Conservation (phyloP, 2,113 vertebrate species). For the Euleptes europaea region DNA sequence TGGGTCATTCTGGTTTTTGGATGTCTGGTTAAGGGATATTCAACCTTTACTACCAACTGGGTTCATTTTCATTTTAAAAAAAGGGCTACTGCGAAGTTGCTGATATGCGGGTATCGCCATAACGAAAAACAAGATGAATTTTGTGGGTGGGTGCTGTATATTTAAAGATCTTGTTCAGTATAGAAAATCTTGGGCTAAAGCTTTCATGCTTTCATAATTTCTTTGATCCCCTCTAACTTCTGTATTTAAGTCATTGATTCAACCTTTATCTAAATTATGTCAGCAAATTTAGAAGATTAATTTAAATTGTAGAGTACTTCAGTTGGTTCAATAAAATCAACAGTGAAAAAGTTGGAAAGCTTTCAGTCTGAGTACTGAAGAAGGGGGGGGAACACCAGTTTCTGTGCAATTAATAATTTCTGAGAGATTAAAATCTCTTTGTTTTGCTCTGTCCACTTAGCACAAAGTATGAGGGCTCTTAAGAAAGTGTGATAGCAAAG, state of each 20-base stretch:
- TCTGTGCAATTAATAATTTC: neutral
- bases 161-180: neutral
- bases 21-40: too few species aligned
- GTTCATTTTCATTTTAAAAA: neutral
- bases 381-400: neutral
- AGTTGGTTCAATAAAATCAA: neutral
- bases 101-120: neutral
- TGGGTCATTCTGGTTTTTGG: too few species aligned
- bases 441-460: neutral
- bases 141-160: neutral
- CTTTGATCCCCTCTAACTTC: neutral
- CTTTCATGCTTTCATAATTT: neutral
- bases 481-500: slow-evolving; percentile 1
- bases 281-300: neutral
- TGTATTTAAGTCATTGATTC: neutral
- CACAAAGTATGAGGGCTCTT: neutral
- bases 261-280: neutral
- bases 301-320: neutral
- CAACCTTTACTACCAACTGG: too few species aligned
- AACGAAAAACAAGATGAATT: neutral
- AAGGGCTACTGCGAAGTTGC: neutral
- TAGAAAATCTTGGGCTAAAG: neutral
- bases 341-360: neutral
- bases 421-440: neutral
- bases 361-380: neutral